Conservation (phyloP, 2,888 invertebrate genomes). For the Coremacera marginata region DNA sequence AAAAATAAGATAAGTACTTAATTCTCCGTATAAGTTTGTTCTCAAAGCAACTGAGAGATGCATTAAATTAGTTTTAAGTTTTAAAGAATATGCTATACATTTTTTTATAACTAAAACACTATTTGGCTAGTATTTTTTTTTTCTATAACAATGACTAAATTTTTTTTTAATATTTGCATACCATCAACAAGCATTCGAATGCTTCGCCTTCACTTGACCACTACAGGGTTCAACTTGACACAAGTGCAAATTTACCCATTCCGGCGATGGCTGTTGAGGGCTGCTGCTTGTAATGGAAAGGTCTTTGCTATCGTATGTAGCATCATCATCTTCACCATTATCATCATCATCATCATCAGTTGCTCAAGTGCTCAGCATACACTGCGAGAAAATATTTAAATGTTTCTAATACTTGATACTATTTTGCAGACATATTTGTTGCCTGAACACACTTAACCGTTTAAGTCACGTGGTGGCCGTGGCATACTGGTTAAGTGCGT, state of each 20-base stretch:
- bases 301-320: neutral
- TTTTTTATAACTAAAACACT: too few relatives aligned
- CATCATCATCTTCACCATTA: neutral
- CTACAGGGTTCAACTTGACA: constrained; percentile 19
- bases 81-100: too few relatives aligned
- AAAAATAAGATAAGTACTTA: neutral
- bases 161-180: too few relatives aligned
- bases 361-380: constrained; percentile 8
- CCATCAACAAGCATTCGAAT: neutral
- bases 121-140: too few relatives aligned
- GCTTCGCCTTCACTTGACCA: constrained; percentile 15
- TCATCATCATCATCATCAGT: neutral
- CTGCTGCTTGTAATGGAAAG: neutral
- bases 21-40: too few relatives aligned
- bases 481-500: too few relatives aligned
- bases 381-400: neutral
- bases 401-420: neutral
- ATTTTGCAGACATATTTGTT: neutral
- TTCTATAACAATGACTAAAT: too few relatives aligned
- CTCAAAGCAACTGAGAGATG: too few relatives aligned
- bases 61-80: too few relatives aligned
- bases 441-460: neutral
- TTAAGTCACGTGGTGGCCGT: too few relatives aligned
- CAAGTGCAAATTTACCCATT: constrained; percentile 21
- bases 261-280: neutral